Evolutionary conservation across 2,888 invertebrate genomes (phyloP).

Genomic region (Ernsta delagoae): DNA sequence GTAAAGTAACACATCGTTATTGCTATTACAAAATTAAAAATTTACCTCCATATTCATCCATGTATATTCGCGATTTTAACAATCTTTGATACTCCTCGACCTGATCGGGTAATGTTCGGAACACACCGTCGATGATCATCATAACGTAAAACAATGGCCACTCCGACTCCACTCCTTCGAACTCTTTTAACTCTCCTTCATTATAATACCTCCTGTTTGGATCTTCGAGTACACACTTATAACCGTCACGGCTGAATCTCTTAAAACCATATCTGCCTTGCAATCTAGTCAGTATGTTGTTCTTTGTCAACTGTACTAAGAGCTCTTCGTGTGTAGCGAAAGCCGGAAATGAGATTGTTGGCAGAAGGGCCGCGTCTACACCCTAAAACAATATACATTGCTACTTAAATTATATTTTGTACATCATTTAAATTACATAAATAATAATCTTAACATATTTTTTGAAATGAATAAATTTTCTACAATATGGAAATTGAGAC

Average conservation of each 20-base stretch:
- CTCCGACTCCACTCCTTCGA: slow-evolving; percentile 98
- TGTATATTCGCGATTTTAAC: slow-evolving; percentile 91
- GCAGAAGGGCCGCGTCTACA: slow-evolving; percentile 95
- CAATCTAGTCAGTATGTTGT: slow-evolving; percentile 91
- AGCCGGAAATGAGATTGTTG: slow-evolving; percentile 98
- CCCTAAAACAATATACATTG: slow-evolving; percentile 76
- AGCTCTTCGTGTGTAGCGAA: slow-evolving; percentile 98
- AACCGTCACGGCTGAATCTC: slow-evolving; percentile 97
- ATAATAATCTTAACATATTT: no score
- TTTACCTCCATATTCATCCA: slow-evolving; percentile 92
- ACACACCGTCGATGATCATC: slow-evolving; percentile 98
- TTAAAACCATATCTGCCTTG: slow-evolving; percentile 97
- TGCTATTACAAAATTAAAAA: no score
- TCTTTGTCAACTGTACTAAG: slow-evolving; percentile 94
- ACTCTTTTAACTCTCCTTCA: slow-evolving; percentile 96
- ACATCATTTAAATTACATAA: no score
- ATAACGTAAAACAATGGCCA: slow-evolving; percentile 99
- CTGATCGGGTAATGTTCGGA: slow-evolving; percentile 93
- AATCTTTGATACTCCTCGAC: slow-evolving; percentile 96
- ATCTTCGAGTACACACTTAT: slow-evolving; percentile 95
- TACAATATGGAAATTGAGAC: no score
- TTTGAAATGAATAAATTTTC: no score
- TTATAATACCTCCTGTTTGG: slow-evolving; percentile 91
- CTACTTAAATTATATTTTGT: no score
- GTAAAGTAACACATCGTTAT: no score